These are phyloP conservation scores for Bhutanitis thaidina DNA, from an alignment of 2,888 invertebrate species.

Conservation along the genomic window DNA sequence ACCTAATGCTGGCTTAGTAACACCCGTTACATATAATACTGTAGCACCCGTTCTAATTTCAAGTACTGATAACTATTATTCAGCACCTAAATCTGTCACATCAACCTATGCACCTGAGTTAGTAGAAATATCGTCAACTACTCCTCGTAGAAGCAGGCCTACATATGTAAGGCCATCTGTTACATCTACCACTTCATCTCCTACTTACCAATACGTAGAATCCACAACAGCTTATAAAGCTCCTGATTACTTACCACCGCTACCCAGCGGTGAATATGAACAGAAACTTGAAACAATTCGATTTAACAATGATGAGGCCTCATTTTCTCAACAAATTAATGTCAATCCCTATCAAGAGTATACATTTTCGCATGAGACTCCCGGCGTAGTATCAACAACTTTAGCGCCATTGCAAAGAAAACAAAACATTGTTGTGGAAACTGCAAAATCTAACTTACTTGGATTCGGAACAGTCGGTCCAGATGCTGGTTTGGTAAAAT, in stretches of 20 bases:
- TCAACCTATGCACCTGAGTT: slow-evolving; percentile 38
- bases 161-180: slow-evolving; percentile 39
- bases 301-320: slow-evolving; percentile 37
- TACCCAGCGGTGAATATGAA: slow-evolving; percentile 31
- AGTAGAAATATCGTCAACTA: slow-evolving; percentile 31
- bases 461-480: slow-evolving; percentile 71
- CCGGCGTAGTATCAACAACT: slow-evolving; percentile 32
- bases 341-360: slow-evolving; percentile 57
- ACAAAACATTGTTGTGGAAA: slow-evolving; percentile 66
- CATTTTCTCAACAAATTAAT: slow-evolving; percentile 38
- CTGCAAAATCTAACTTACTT: slow-evolving; percentile 62
- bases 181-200: slow-evolving; percentile 43
- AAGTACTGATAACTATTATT: slow-evolving; percentile 34
- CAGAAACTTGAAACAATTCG: slow-evolving; percentile 47
- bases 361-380: slow-evolving; percentile 30
- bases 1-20: slow-evolving; percentile 55
- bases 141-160: slow-evolving; percentile 28
- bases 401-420: slow-evolving; percentile 46
- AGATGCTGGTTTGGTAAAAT: slow-evolving; percentile 64
- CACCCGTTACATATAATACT: slow-evolving; percentile 56
- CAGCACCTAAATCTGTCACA: slow-evolving; percentile 29
- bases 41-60: slow-evolving; percentile 47
- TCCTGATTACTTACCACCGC: slow-evolving; percentile 48
- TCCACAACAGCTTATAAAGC: slow-evolving; percentile 43
- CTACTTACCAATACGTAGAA: slow-evolving; percentile 44